phyloP scores from a whole-genome alignment of 2,113 vertebrate genomes.

The Apteryx mantelli region DNA sequence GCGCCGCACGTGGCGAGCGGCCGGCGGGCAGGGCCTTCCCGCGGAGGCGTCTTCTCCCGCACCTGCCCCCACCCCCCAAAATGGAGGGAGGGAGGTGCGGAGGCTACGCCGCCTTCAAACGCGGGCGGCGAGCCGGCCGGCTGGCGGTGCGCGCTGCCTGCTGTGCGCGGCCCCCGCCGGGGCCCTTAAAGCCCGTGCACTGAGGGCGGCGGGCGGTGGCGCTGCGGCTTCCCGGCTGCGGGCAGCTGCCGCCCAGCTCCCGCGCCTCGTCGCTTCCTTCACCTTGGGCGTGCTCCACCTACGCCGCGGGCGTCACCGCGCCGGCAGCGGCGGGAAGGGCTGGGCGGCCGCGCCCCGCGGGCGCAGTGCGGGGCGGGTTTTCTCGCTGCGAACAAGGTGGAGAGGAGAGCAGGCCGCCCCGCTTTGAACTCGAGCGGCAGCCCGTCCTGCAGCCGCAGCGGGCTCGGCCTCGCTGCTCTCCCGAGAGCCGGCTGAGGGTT shows the following conservation, averaged over 20 bases:
- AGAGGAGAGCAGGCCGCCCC: not conserved
- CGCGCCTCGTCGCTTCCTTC: accelerated
- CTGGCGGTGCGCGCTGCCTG: too few species aligned
- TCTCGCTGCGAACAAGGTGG: too few species aligned
- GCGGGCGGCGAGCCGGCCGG: too few species aligned
- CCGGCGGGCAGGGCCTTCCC: not conserved
- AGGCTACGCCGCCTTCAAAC: accelerated
- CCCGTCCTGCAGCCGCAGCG: accelerated
- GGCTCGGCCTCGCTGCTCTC: accelerated
- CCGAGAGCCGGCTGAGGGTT: accelerated
- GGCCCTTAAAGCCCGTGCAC: accelerated
- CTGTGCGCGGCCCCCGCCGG: too few species aligned
- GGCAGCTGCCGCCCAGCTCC: too few species aligned
- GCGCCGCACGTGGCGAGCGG: not conserved
- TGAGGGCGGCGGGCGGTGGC: accelerated
- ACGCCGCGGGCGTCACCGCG: accelerated
- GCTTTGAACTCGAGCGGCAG: accelerated
- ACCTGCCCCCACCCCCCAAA: too few species aligned
- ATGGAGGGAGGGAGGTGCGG: accelerated
- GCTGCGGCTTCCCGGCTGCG: not conserved
- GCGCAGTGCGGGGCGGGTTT: not conserved
- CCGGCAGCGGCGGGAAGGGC: accelerated
- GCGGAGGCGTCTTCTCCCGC: accelerated
- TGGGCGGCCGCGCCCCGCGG: accelerated
- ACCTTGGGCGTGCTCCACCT: accelerated